Evolutionary conservation across 1,140 invertebrate species (phyloP).

Genomic region (Trichogramma pretiosum): DNA sequence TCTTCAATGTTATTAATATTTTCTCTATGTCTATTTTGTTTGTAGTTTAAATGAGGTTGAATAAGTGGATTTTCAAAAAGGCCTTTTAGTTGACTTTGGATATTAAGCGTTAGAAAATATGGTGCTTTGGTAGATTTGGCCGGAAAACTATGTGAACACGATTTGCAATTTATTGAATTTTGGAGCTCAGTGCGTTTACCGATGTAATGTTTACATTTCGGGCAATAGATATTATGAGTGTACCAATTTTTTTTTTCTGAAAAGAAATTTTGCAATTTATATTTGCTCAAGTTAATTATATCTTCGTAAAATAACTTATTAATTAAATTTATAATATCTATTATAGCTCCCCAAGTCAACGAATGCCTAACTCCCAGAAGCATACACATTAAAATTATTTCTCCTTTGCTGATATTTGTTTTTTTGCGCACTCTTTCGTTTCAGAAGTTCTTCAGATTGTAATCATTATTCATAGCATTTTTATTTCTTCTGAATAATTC

Average conservation of each 20-base stretch:
- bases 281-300: constrained; percentile 3
- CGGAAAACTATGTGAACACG: background rate
- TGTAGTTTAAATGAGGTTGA: constrained; percentile 1
- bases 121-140: background rate
- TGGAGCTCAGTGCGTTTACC: background rate
- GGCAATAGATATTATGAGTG: constrained; percentile 9
- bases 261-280: constrained; percentile 9
- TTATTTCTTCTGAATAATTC: too few species aligned
- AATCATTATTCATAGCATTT: too few species aligned
- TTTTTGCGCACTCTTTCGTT: too few species aligned
- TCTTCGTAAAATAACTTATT: constrained; percentile 8
- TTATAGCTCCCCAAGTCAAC: constrained; percentile 7
- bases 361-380: constrained; percentile 1
- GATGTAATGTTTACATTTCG: constrained; percentile 1
- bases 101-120: background rate
- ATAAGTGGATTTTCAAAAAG: background rate
- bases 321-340: constrained; percentile 10
- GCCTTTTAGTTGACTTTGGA: background rate
- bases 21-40: background rate
- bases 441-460: too few species aligned
- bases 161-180: background rate
- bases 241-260: background rate
- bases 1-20: background rate
- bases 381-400: constrained; percentile 5
- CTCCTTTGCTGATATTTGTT: constrained; percentile 3